These are phyloP conservation scores for Pocillopora grandis DNA, from an alignment of 92 coral and sea anemone genomes.

Conservation along the genomic window DNA sequence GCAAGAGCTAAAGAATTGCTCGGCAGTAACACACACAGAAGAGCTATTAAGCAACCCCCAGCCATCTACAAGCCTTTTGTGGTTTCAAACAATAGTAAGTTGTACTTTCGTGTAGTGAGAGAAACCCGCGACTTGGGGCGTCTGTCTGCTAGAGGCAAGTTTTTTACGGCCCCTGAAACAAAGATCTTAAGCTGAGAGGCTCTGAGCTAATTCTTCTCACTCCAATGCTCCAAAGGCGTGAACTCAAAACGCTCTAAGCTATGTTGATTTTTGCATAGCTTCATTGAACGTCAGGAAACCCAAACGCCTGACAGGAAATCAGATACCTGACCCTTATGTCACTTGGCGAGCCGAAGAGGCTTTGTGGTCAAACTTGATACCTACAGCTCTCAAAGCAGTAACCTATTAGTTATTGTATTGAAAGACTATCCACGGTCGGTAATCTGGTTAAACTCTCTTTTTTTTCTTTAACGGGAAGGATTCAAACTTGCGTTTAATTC, in stretches of 20 bases:
- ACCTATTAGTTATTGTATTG: not conserved
- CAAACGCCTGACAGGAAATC: constrained; percentile 64
- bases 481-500: not conserved
- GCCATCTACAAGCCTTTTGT: constrained; percentile 17
- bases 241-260: constrained; percentile 50
- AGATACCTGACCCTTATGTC: constrained; percentile 39
- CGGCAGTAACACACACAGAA: constrained; percentile 16
- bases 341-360: not conserved
- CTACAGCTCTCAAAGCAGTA: not conserved
- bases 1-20: not conserved
- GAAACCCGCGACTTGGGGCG: not conserved
- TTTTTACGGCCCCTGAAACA: not conserved
- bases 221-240: constrained; percentile 10
- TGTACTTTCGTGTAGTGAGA: not conserved
- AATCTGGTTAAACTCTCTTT: constrained; percentile 1
- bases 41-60: not conserved
- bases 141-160: not conserved
- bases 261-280: constrained; percentile 54
- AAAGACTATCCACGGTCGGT: no score
- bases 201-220: not conserved
- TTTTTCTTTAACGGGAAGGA: not conserved
- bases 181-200: not conserved
- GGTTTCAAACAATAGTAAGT: not conserved
- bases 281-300: constrained; percentile 53
- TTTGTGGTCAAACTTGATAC: constrained; percentile 53